Base-by-base conservation (phyloP, 2,888 invertebrate genomes). In the Psylliodes chrysocephalus region DNA sequence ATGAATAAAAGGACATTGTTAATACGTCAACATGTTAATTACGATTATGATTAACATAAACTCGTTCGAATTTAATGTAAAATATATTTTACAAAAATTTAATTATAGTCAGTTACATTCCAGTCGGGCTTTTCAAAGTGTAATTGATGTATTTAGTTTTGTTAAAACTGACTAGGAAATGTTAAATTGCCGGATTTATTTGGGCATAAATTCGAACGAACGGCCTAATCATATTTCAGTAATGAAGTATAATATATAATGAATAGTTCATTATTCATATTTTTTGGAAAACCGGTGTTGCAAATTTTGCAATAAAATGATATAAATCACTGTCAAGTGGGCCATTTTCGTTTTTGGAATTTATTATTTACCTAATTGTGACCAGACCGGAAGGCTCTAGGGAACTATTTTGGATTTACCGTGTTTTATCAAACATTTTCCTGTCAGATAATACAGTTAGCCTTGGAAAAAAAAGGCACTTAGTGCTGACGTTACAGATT, bases 1-100 rank as follows among this genome's bases (percentile, higher is more conserved):
- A 33, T 7, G 17, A 15, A 30, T 30, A 51, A 47, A 51, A 51
- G 51, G 30, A 17, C 28, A 51, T 46, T 46, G 44, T 46, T 19
- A 46, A 46, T 46, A 12, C 22, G 28, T 49, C 49, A 49, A 14
- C 28, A 15, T 33, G 51, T 33, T 51, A 51, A 51, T 51, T 30
- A 51, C 51, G 7, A 33, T 51, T 30, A 28, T 17, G 33, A 51
- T 51, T 51, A 30, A 51, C 33, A 51, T 30, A 30, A 51, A 30
- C 17, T 17, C 33, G 30, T 51, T 30, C 15, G 51, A 51, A 14
- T 30, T 30, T 30, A 30, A 51, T 51, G 51, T 33, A 30, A 33
- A 51, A 51, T 33, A n/a, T 51, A 51, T 51, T 8, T 33, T 25
- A 28, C 33, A 51, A 51, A 51, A 51, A 51, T 51, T 51, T 17